Conservation (phyloP, 2,797 vertebrate genomes). For the Enteromius mattozi region DNA sequence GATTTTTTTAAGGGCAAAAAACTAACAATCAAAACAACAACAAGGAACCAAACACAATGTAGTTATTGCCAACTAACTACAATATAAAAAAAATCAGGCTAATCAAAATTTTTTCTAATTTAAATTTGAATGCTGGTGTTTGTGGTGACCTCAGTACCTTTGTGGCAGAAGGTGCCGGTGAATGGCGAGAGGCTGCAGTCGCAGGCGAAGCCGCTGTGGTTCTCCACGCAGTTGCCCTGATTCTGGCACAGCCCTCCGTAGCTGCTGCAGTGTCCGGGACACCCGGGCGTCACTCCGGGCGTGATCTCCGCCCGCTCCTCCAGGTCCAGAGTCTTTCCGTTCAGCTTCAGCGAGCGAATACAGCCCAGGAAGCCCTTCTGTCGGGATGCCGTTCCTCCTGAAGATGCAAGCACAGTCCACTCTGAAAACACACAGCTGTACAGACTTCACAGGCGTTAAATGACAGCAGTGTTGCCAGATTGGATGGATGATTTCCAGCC, state of each 20-base stretch:
- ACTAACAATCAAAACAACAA: too few relatives aligned
- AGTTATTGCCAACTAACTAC: too few relatives aligned
- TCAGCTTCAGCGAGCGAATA: constrained; percentile 88
- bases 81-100: too few relatives aligned
- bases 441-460: constrained; percentile 41
- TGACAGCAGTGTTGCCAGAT: constrained; percentile 59
- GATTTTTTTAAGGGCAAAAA: too few relatives aligned
- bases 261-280: constrained; percentile 91
- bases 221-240: constrained; percentile 85
- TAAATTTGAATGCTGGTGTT: too few relatives aligned
- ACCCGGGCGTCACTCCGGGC: constrained; percentile 89
- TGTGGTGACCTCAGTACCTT: not conserved
- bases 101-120: too few relatives aligned
- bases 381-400: constrained; percentile 92
- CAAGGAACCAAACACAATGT: too few relatives aligned
- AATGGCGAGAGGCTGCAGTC: constrained; percentile 86
- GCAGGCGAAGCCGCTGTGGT: constrained; percentile 85
- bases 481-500: too few relatives aligned
- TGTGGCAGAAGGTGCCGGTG: constrained; percentile 85
- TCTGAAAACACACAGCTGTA: constrained; percentile 53
- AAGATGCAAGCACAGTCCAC: not conserved
- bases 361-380: constrained; percentile 93
- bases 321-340: constrained; percentile 87
- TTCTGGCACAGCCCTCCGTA: constrained; percentile 89
- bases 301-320: constrained; percentile 89